Conservation (phyloP, 2,888 invertebrate genomes). For the Ypsolopha sequella region DNA sequence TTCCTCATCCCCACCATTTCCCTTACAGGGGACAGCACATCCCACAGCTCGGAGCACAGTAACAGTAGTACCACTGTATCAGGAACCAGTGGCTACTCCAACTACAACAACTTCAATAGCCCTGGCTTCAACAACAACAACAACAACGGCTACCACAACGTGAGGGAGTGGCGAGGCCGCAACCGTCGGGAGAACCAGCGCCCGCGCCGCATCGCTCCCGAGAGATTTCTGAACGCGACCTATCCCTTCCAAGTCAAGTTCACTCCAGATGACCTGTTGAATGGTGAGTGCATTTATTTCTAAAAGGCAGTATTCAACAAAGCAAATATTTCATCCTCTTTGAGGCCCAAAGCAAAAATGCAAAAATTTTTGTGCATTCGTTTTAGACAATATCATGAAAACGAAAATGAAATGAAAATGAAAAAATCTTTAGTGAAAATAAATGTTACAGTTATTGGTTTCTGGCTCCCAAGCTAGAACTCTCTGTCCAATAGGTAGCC, state of each 20-base stretch:
- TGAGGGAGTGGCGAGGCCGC: slow-evolving; percentile 30
- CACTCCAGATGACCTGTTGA: slow-evolving; percentile 72
- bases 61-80: neutral
- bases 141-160: neutral
- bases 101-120: neutral
- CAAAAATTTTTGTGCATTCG: too few relatives aligned
- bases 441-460: too few relatives aligned
- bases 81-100: neutral
- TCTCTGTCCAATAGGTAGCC: too few relatives aligned
- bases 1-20: too few relatives aligned
- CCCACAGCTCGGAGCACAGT: neutral
- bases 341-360: too few relatives aligned
- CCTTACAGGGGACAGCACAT: neutral
- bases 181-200: slow-evolving; percentile 16
- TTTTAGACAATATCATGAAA: too few relatives aligned
- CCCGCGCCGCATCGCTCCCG: slow-evolving; percentile 61
- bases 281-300: slow-evolving; percentile 33
- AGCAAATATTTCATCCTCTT: neutral
- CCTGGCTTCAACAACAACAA: neutral
- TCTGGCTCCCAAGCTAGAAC: too few relatives aligned
- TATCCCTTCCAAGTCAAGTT: slow-evolving; percentile 76
- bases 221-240: slow-evolving; percentile 76
- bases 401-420: too few relatives aligned
- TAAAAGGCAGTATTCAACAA: neutral
- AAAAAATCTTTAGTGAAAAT: too few relatives aligned